A percentile compares a stretch with the other conserved stretches of the same genome.
Conservation (phyloP, 2,888 invertebrate genomes). For the Oxyteleia sp. region DNA sequence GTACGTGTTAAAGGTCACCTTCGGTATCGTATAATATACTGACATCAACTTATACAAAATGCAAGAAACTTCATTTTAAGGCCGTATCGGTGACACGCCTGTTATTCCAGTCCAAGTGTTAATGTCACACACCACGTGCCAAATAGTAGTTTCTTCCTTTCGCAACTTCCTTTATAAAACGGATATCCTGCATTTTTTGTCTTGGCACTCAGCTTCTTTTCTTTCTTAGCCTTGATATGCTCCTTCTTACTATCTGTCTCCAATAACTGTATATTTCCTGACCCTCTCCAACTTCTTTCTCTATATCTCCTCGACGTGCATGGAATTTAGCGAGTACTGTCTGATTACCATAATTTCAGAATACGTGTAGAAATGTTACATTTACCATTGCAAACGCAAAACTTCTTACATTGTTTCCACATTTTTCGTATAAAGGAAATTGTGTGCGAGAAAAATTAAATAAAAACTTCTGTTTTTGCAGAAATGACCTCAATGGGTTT, state of each 20-base stretch:
- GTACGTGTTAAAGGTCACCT: too few species aligned
- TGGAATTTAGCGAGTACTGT: slow-evolving; percentile 49
- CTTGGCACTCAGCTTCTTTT: slow-evolving; percentile 61
- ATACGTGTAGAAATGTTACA: slow-evolving; percentile 21
- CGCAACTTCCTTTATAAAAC: slow-evolving; percentile 61
- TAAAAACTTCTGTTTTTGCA: too few species aligned
- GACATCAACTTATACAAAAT: slow-evolving; percentile 16
- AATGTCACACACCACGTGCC: slow-evolving; percentile 64
- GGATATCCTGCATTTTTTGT: slow-evolving; percentile 59
- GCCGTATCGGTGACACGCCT: slow-evolving; percentile 40
- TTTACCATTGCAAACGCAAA: slow-evolving; percentile 8
- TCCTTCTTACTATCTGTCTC: slow-evolving; percentile 57
- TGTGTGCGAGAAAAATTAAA: too few species aligned
- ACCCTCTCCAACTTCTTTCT: slow-evolving; percentile 54
- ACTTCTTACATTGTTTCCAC: slow-evolving; percentile 48
- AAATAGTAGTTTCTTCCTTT: slow-evolving; percentile 62
- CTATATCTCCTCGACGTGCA: slow-evolving; percentile 62
- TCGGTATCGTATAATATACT: too few species aligned
- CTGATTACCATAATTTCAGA: slow-evolving; percentile 64
- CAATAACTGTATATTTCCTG: slow-evolving; percentile 72
- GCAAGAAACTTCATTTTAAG: slow-evolving; percentile 36
- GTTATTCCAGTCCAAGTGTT: slow-evolving; percentile 55
- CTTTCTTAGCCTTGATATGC: slow-evolving; percentile 43
- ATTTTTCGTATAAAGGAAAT: too few species aligned
- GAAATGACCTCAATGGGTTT: too few species aligned